Base-by-base conservation (phyloP, 37 sponge, comb jelly and placozoan genomes). In the Axinella damicornis region DNA sequence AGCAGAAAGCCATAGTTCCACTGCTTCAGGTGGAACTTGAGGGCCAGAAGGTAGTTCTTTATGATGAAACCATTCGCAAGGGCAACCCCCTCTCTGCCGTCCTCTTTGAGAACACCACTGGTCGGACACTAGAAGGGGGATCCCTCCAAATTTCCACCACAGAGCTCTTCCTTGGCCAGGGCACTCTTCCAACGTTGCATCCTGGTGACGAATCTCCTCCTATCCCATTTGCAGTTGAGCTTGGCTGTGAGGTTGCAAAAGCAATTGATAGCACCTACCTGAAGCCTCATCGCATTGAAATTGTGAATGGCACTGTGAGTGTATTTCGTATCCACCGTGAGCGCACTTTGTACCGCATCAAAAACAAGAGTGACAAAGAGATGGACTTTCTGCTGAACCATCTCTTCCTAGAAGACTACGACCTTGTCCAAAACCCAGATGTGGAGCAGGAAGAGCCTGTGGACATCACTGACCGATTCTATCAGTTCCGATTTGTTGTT, bases 301-400 rank as follows among this genome's bases (percentile, higher is more conserved):
- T 94, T 40, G 53, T 54, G 1, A 69, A 91, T 40, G 95, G 92
- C 1, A 37, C 53, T 17, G 60, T 79, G 11, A 61, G 22, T 5
- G 53, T 94, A 18, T 76, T 54, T 22, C 68, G 92, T 20, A 84
- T 79, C 41, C 76, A 88, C 20, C 78, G 88, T 2, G 82, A 91
- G 59, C 54, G 55, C 24, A 89, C 97, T 2, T 53, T 73, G 0
- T 96, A 96, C 65, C 79, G 78, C 21, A 93, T 96, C 63, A 71
- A 39, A 18, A 96, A 96, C 83, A 91, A 82, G 55, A 87, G 89
- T 5, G 85, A 85, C 1, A 84, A 79, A n/a, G 34, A 69, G 40
- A 80, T 91, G 27, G 97, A 96, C 53, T 96, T 96, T 71, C 82
- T 96, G 41, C 92, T 96, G 25, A 93, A 96, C 75, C 97, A 96